A percentile compares a stretch with the other conserved stretches of the same genome.
These are phyloP conservation scores for Geophilus truncorum DNA, from an alignment of 2,888 invertebrate species.

Conservation along the genomic window DNA sequence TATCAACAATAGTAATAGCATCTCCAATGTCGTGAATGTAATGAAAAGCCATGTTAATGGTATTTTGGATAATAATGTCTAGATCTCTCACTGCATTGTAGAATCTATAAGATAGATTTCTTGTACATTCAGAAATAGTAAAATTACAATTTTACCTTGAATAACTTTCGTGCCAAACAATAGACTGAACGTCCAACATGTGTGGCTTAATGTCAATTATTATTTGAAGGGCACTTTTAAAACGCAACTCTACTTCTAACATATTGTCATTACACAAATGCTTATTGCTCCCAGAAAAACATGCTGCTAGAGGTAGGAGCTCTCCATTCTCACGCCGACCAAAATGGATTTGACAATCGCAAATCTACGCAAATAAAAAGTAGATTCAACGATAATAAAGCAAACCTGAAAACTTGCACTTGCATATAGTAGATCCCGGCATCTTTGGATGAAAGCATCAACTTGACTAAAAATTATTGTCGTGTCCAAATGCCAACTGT, in stretches of 20 bases:
- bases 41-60: conserved; percentile 71
- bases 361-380: conserved; percentile 57
- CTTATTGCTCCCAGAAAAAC: conserved; percentile 65
- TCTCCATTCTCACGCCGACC: conserved; percentile 63
- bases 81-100: conserved; percentile 54
- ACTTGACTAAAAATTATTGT: conserved; percentile 81
- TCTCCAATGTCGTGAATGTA: conserved; percentile 74
- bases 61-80: conserved; percentile 73
- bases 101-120: conserved; percentile 48
- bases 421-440: conserved; percentile 67
- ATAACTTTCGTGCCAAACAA: conserved; percentile 70
- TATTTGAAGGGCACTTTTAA: conserved; percentile 59
- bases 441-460: conserved; percentile 76
- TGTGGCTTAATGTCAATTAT: conserved; percentile 59
- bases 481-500: conserved; percentile 67
- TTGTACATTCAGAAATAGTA: conserved; percentile 41
- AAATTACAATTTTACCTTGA: conserved; percentile 3
- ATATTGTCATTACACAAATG: conserved; percentile 49
- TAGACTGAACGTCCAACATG: conserved; percentile 50
- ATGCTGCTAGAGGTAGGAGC: conserved; percentile 59
- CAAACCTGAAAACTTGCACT: conserved; percentile 27
- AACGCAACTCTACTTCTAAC: conserved; percentile 64
- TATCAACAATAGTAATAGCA: conserved; percentile 68
- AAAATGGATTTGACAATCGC: conserved; percentile 82
- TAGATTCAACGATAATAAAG: neutral